Evolutionary conservation across 2,113 vertebrate genomes (phyloP), one percentile per base, ranked within the genome.

Genomic region (Rhinolophus sinicus): DNA sequence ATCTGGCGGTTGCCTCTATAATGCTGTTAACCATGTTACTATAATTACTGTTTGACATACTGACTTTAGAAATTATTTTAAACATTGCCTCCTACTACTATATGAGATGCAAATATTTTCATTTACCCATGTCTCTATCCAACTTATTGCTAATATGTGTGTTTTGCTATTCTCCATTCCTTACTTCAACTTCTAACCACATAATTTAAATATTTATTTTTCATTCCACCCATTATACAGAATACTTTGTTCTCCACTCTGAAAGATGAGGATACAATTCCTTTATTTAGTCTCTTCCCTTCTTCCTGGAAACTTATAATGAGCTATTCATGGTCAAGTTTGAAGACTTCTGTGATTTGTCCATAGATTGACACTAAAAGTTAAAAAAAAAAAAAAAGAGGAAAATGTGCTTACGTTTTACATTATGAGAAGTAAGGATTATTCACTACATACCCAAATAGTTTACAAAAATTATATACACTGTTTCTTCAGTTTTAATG

Each of bases 161-260:
- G 44, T 38, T 85, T n/a, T 88, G 12, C 30, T 67, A 18, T 22
- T 65, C 1, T 90, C 30, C 3, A 52, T 86, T 81, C 14, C 16
- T 82, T 15, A n/a, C 33, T 92, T 94, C 24, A 85, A 33, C 11
- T 65, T 86, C 24, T 93, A 70, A 14, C 22, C 86, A 83, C 65
- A 83, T 75, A 33, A 88, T n/a, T 90, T 35, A 91, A 73, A 89
- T 75, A 44, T 81, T 88, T 86, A 35, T 93, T 78, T 94, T 30
- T 89, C 86, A 86, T 50, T 60, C 28, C 47, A 50, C 84, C 26
- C 83, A 30, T 89, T 14, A 44, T n/a, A 67, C 75, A 75, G 5
- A 69, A 75, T 58, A 54, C 44, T 94, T 93, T 38, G 3, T 47
- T 84, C 24, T 82, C 38, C 12, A 78, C 7, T 13, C 8, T 47